These are phyloP conservation scores for Enteromius fasciolatus DNA, from an alignment of 2,797 vertebrate species.

Conservation along the genomic window DNA sequence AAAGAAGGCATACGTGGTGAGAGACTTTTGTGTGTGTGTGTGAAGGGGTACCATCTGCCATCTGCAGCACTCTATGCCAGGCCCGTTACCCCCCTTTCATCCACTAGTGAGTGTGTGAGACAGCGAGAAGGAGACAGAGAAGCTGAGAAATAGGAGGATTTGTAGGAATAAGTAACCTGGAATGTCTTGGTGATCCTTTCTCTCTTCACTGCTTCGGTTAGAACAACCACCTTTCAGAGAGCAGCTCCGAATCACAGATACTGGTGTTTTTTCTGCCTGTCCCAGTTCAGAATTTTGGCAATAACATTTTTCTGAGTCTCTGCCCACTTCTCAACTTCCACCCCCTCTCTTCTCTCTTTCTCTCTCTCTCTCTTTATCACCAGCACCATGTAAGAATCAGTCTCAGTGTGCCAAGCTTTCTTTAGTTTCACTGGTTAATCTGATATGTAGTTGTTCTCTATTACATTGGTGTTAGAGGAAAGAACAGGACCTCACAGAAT, in stretches of 20 bases:
- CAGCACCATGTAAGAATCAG: constrained; percentile 1
- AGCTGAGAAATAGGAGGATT: constrained; percentile 10
- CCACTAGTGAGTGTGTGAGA: constrained; percentile 49
- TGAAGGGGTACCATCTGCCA: constrained; percentile 57
- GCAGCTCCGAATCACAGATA: not conserved
- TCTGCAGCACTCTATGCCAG: constrained; percentile 50
- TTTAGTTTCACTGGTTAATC: constrained; percentile 14
- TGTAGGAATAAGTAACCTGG: constrained; percentile 5
- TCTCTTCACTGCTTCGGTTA: constrained; percentile 33
- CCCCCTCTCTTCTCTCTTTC: constrained; percentile 1
- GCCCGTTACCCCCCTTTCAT: constrained; percentile 48
- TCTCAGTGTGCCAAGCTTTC: constrained; percentile 8
- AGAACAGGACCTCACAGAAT: not conserved
- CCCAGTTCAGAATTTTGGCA: constrained; percentile 43
- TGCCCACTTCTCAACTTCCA: constrained; percentile 39
- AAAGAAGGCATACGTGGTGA: not conserved
- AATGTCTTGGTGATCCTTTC: constrained; percentile 14
- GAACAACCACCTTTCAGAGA: constrained; percentile 18
- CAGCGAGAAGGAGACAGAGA: not conserved
- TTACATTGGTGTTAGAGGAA: constrained; percentile 12
- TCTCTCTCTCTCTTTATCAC: not conserved
- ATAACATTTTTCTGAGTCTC: constrained; percentile 39
- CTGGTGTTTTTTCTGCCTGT: constrained; percentile 32
- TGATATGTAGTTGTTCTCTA: not conserved
- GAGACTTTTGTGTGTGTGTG: constrained; percentile 16